These are phyloP conservation scores for Cataglyphis albicans DNA, from an alignment of 2,888 invertebrate genomes.

Conservation along the genomic window DNA sequence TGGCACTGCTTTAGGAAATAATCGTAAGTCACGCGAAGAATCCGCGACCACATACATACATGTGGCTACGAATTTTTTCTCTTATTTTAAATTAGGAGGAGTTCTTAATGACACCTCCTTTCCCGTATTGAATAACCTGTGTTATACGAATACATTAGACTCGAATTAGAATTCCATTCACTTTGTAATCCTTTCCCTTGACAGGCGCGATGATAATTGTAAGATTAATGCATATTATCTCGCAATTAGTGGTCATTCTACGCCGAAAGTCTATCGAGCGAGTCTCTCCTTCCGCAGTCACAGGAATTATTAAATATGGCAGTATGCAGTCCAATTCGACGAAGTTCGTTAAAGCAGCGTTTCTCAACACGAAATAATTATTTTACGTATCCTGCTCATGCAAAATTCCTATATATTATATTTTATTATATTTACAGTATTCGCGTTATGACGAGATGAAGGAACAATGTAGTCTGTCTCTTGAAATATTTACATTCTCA, in stretches of 20 bases:
- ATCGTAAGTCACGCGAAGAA: conserved; percentile 9
- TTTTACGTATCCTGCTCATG: conserved; percentile 5
- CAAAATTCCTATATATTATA: background rate
- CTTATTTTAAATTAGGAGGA: conserved; percentile 2
- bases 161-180: conserved; percentile 69
- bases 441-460: conserved; percentile 20
- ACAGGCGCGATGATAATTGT: conserved; percentile 74
- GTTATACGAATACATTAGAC: conserved; percentile 13
- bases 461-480: conserved; percentile 22
- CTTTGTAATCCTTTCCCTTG: conserved; percentile 59
- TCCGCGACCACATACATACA: background rate
- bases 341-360: conserved; percentile 67
- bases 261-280: conserved; percentile 78
- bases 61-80: conserved; percentile 19
- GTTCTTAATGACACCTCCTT: background rate
- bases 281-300: conserved; percentile 77
- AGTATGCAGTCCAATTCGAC: conserved; percentile 77
- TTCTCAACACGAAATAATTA: conserved; percentile 56
- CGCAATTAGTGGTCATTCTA: conserved; percentile 82
- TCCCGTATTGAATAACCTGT: conserved; percentile 35
- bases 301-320: conserved; percentile 76
- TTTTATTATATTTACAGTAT: conserved; percentile 20
- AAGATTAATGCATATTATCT: conserved; percentile 73
- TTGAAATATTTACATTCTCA: conserved; percentile 46
- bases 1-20: conserved; percentile 43